Percentiles rank a stretch among this genome's conserved stretches.
Evolutionary conservation across 2,888 invertebrate species (phyloP).

Genomic region (Steromphala cineraria): DNA sequence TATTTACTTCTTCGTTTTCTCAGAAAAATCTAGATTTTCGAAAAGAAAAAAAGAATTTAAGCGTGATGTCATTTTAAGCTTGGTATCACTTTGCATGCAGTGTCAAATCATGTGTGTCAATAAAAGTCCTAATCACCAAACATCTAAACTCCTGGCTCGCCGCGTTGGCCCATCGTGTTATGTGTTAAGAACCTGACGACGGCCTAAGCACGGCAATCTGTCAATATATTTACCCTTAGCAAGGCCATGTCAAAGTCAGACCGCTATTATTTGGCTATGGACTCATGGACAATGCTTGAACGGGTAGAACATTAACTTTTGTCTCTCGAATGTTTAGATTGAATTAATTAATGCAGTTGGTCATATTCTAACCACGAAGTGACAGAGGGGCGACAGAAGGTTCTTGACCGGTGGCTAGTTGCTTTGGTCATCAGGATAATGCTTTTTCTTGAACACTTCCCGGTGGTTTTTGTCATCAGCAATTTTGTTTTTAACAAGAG

Average conservation of each 20-base stretch:
- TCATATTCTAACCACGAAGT: background rate
- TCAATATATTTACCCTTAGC: constrained; percentile 6
- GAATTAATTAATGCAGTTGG: constrained; percentile 2
- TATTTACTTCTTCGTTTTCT: no score
- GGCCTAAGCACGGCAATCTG: background rate
- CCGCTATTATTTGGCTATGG: background rate
- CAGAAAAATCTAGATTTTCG: background rate
- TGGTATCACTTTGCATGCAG: no score
- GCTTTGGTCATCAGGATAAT: no score
- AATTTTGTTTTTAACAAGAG: no score
- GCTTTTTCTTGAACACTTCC: no score
- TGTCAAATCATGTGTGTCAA: background rate
- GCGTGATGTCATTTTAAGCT: background rate
- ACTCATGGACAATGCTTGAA: background rate
- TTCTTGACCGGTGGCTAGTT: background rate
- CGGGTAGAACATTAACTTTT: background rate
- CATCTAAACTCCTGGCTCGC: background rate
- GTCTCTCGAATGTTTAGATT: background rate
- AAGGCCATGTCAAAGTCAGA: constrained; percentile 1
- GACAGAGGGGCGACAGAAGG: background rate
- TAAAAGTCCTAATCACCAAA: background rate
- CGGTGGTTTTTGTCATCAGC: no score
- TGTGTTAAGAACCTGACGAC: background rate
- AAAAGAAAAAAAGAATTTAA: background rate
- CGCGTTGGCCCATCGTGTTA: background rate